Base-by-base conservation (phyloP, 2,113 vertebrate species). In the Ginglymostoma cirratum region DNA sequence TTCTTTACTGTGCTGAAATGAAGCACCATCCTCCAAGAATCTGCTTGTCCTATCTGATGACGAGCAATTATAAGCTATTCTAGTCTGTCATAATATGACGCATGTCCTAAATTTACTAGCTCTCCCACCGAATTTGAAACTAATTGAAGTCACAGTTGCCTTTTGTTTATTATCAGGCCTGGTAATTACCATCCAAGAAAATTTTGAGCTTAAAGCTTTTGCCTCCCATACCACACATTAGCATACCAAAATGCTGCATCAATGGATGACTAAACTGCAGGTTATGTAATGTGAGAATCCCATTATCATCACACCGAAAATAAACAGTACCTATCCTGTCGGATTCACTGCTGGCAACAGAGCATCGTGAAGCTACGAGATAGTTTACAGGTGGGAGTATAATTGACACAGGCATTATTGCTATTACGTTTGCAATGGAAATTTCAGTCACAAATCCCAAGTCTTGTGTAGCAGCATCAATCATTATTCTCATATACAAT, bases 401-500 rank as follows among this genome's bases (percentile, higher is more conserved):
- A 92, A n/a, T 65, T 90, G 5, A 7, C 55, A 92, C 34, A 65
- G 65, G 6, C 34, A 66, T 67, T 66, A 38, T 38, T 66, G 38
- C n/a, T 38, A 5, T 93, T 93, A 19, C 21, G 67, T 38, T 17
- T 21, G 23, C 61, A 45, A 15, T 21, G n/a, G 89, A 66, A 45
- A 38, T 93, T 93, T 67, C 61, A 93, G 89, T 23, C 89, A 66
- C 89, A n/a, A 38, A 93, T 93, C 66, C 10, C 89, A 66, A n/a
- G 34, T 34, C 61, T 30, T n/a, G 1, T 65, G 34, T 2, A 38
- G 15, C 17, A 6, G 19, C 34, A 34, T 69, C 72, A 34, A 76
- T 76, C 72, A 93, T 93, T 93, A 17, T 61, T 61, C 1, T 14
- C 4, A 27, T 89, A 55, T 34, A 55, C 48, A 89, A 15, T 42